A percentile compares a stretch with the other conserved stretches of the same genome.
phyloP scores from a whole-genome alignment of 2,797 vertebrate species.

The Rallus crepitans region DNA sequence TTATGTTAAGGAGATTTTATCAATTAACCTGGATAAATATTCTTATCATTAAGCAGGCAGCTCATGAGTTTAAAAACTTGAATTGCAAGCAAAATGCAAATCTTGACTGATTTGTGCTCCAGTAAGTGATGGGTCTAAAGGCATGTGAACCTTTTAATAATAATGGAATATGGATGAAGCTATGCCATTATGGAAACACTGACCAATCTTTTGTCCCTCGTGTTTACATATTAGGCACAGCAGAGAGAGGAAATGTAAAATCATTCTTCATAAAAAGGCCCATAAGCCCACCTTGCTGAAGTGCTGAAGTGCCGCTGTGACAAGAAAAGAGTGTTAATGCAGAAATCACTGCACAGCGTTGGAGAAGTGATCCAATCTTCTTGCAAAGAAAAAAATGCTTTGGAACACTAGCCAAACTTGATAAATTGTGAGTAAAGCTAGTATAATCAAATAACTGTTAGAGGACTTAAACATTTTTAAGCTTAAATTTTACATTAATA shows the following conservation, averaged over 20 bases:
- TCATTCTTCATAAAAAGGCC: neutral
- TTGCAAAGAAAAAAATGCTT: neutral
- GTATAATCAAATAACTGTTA: neutral
- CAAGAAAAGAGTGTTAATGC: neutral
- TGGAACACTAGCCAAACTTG: neutral
- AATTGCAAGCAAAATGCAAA: conserved; percentile 61
- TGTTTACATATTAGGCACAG: neutral
- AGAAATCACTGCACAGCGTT: neutral
- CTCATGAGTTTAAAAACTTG: conserved; percentile 13
- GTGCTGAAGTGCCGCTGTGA: neutral
- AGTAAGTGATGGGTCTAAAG: conserved; percentile 6
- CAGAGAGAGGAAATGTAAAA: neutral
- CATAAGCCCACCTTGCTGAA: neutral
- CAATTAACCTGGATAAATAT: conserved; percentile 64
- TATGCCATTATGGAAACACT: neutral
- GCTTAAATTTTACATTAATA: neutral
- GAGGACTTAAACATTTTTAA: neutral
- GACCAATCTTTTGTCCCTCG: neutral
- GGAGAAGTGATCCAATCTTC: neutral
- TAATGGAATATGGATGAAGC: neutral
- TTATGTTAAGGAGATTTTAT: conserved; percentile 32
- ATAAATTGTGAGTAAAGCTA: neutral
- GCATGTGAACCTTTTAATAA: neutral
- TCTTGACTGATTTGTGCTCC: conserved; percentile 6
- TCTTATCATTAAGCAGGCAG: neutral